Base-by-base conservation (phyloP, 2,113 vertebrate genomes). In the Caretta caretta region DNA sequence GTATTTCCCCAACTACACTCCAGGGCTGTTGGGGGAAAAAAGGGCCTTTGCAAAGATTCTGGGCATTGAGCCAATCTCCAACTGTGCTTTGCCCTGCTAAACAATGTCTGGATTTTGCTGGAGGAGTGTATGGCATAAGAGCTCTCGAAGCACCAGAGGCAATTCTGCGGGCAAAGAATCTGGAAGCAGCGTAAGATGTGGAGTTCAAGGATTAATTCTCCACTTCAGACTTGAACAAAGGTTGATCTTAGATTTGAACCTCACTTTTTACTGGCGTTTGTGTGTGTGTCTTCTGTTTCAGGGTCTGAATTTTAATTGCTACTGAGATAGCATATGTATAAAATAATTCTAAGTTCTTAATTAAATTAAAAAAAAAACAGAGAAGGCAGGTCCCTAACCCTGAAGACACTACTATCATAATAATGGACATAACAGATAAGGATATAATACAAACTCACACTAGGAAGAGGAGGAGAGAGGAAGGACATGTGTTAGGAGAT, bases 1-100 rank as follows among this genome's bases (percentile, higher is more conserved):
- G 1, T 46, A 92, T 86, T 75, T 85, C 84, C 62, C 48, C 42
- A 13, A 54, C 48, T 53, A 80, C 46, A 83, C 10, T 17, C 56
- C 69, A 84, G 24, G 7, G 54, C 6, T 72, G 72, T 57, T 94
- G 81, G 56, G 86, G 80, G 86, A 83, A 89, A 54, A 14, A 90
- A 65, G 25, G 46, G 53, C 27, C 29, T 94, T 88, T 95, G 65
- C 87, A 85, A 81, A 96, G 86, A 87, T 57, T 75, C 85, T 87
- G 85, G 94, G 95, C 88, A 88, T n/a, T 59, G 24, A 96, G 93
- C 93, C 96, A 97, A 84, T 3, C 83, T 93, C 87, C 72, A 84
- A 82, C 90, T 89, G 89, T 65, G 90, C 86, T 92, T 62, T 92
- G 86, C 86, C 80, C 86, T 86, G 50, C 57, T 96, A 96, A 94